Evolutionary conservation across 2,797 vertebrate genomes (phyloP).

Genomic region (Pteronotus mesoamericanus): DNA sequence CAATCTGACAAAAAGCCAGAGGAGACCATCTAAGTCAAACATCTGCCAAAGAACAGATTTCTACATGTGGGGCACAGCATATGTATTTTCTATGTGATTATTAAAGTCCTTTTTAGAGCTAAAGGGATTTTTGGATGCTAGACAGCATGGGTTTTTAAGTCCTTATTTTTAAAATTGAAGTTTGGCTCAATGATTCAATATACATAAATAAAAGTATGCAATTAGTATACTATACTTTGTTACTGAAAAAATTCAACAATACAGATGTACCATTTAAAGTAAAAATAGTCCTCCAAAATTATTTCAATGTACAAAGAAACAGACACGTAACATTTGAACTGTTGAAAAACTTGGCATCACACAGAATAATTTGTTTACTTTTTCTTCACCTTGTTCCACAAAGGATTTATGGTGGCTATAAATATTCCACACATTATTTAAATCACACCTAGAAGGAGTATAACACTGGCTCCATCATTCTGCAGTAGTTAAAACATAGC

Average conservation of each 20-base stretch:
- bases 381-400: background rate
- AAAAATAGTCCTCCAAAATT: background rate
- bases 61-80: background rate
- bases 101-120: background rate
- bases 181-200: background rate
- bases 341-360: background rate
- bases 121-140: slow-evolving; percentile 10
- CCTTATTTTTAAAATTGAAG: slow-evolving; percentile 18
- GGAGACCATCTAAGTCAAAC: background rate
- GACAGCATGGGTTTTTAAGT: background rate
- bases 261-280: background rate
- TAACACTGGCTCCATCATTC: background rate
- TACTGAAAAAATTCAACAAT: background rate
- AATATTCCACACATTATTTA: background rate
- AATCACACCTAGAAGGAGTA: background rate
- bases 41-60: background rate
- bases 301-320: background rate
- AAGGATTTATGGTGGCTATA: background rate
- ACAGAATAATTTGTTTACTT: background rate
- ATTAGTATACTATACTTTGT: background rate
- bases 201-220: background rate
- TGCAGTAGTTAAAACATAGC: background rate
- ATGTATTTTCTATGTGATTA: background rate
- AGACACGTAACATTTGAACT: background rate
- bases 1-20: background rate